These are phyloP conservation scores for Aspiorhynchus laticeps DNA, from an alignment of 2,113 vertebrate genomes.

Conservation along the genomic window DNA sequence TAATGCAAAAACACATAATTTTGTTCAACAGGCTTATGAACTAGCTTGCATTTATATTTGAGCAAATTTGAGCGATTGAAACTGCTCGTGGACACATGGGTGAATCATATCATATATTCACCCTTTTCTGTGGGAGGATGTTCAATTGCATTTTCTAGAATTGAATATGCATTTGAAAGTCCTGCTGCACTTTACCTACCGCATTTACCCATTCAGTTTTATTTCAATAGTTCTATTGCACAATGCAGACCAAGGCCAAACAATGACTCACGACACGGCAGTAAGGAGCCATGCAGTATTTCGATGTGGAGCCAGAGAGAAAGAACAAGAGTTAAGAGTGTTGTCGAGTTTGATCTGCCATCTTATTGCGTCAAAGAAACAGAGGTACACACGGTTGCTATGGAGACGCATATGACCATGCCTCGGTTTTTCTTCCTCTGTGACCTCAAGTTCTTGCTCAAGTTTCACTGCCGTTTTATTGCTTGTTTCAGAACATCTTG, in stretches of 20 bases:
- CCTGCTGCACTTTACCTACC: not conserved
- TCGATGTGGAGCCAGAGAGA: not conserved
- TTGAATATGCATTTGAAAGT: not conserved
- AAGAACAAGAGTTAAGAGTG: slow-evolving; percentile 17
- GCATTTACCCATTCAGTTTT: not conserved
- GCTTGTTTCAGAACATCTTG: not conserved
- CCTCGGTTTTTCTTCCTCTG: slow-evolving; percentile 29
- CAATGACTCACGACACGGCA: not conserved
- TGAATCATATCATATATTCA: not conserved
- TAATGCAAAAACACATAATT: not conserved
- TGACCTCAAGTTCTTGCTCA: slow-evolving; percentile 14
- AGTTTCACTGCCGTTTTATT: not conserved
- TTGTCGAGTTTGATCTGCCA: slow-evolving; percentile 53
- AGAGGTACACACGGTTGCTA: slow-evolving; percentile 55
- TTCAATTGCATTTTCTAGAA: not conserved
- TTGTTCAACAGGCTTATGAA: not conserved
- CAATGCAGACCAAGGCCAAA: slow-evolving; percentile 20
- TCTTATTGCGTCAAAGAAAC: slow-evolving; percentile 49
- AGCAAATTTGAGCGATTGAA: not conserved
- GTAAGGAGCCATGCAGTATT: slow-evolving; percentile 26
- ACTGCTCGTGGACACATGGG: not conserved
- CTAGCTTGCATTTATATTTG: not conserved
- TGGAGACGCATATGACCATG: slow-evolving; percentile 48
- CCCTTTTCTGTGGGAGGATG: not conserved
- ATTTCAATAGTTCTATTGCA: slow-evolving; percentile 29